Evolutionary conservation across 2,113 vertebrate species (phyloP).

Genomic region (Hystrix cristata): DNA sequence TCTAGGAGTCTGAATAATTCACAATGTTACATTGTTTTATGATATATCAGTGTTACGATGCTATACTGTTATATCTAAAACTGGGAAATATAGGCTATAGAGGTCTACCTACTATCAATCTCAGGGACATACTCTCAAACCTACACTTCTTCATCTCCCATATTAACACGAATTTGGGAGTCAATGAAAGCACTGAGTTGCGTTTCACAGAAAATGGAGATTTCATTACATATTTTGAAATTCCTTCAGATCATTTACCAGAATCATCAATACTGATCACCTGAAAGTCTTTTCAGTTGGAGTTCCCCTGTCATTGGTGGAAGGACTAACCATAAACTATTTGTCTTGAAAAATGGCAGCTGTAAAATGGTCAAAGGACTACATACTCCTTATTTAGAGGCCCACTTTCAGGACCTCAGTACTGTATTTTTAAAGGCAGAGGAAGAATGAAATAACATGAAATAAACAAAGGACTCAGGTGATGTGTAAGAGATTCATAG

Average conservation of each 20-base stretch:
- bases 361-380: neutral
- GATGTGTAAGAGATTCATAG: neutral
- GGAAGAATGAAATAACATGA: constrained; percentile 9
- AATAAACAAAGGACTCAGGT: neutral
- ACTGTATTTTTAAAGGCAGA: neutral
- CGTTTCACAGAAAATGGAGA: neutral
- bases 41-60: neutral
- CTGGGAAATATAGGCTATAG: neutral
- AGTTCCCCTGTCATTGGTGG: neutral
- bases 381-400: neutral
- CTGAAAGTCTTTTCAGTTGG: neutral
- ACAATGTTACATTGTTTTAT: neutral
- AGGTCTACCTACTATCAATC: neutral
- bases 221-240: neutral
- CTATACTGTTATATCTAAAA: neutral
- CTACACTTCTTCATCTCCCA: neutral
- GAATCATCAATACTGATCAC: neutral
- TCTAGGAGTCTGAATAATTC: neutral
- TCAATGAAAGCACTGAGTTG: neutral
- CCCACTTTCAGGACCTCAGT: neutral
- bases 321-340: neutral
- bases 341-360: neutral
- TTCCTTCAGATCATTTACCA: constrained; percentile 6
- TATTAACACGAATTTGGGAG: neutral
- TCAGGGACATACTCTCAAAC: neutral